Evolutionary conservation across 2,888 invertebrate species (phyloP).

Genomic region (Spilosoma lubricipeda): DNA sequence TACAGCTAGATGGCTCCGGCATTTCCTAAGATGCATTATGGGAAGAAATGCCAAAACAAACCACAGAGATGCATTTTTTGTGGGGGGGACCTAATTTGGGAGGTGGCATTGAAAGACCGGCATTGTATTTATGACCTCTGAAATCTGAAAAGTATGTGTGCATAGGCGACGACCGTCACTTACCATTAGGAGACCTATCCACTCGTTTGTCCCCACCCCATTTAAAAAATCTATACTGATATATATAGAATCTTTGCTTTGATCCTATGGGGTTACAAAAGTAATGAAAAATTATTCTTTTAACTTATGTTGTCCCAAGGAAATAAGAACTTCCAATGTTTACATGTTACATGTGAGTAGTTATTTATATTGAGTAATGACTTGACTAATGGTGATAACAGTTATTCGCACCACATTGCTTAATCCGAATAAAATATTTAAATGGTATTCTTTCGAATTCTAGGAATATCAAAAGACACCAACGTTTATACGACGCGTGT

Average conservation of each 20-base stretch:
- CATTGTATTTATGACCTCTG: neutral
- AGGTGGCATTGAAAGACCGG: too few species aligned
- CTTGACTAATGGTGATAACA: constrained; percentile 16
- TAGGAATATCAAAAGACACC: neutral
- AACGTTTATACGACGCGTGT: neutral
- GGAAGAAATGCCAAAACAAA: too few species aligned
- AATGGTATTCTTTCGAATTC: neutral
- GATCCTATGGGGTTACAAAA: neutral
- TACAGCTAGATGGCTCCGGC: too few species aligned
- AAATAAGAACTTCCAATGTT: neutral
- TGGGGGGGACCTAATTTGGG: neutral
- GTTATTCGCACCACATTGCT: neutral
- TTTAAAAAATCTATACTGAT: neutral
- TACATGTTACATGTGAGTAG: neutral
- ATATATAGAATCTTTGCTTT: neutral
- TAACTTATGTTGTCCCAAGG: neutral
- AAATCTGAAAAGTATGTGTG: neutral
- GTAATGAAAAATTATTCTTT: neutral
- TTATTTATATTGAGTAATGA: constrained; percentile 11
- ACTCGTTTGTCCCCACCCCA: too few species aligned
- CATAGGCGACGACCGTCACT: too few species aligned
- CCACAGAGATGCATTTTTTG: too few species aligned
- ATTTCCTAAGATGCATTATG: too few species aligned
- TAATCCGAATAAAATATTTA: constrained; percentile 1
- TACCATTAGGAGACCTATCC: too few species aligned